phyloP scores from a whole-genome alignment of 2,113 vertebrate species.

The Peucedramus taeniatus region DNA sequence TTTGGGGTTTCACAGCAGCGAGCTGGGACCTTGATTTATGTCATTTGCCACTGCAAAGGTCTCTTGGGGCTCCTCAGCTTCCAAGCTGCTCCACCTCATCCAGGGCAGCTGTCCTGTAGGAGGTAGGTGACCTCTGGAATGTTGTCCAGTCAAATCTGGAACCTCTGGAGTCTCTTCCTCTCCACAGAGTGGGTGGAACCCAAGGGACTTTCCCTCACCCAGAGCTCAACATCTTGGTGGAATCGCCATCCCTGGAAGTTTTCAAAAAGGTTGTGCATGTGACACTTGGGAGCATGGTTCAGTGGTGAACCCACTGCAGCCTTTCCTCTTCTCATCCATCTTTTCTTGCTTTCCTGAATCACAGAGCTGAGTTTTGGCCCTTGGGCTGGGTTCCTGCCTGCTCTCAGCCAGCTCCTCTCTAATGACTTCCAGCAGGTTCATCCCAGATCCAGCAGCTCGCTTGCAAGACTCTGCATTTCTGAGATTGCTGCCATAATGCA shows the following conservation, averaged over 20 bases:
- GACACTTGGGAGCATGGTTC: not conserved
- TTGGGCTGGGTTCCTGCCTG: not conserved
- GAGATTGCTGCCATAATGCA: not conserved
- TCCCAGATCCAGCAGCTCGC: not conserved
- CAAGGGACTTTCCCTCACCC: not conserved
- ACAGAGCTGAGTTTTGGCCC: not conserved
- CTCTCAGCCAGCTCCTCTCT: not conserved
- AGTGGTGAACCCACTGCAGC: not conserved
- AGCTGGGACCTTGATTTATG: not conserved
- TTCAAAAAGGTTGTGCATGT: not conserved
- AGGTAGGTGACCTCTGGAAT: not conserved
- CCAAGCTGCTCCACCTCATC: not conserved
- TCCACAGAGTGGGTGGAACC: not conserved
- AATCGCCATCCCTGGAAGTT: not conserved
- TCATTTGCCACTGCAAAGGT: not conserved
- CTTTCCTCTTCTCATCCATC: not conserved
- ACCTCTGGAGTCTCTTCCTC: not conserved
- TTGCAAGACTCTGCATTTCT: not conserved
- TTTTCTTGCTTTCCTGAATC: not conserved
- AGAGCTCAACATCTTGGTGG: not conserved
- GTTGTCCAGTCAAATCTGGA: not conserved
- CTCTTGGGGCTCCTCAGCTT: not conserved
- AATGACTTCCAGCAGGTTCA: not conserved
- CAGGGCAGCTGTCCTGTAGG: not conserved
- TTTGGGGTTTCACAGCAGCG: not conserved